Evolutionary conservation across 2,113 vertebrate genomes (phyloP).

Genomic region (Hirundichthys speculiger): DNA sequence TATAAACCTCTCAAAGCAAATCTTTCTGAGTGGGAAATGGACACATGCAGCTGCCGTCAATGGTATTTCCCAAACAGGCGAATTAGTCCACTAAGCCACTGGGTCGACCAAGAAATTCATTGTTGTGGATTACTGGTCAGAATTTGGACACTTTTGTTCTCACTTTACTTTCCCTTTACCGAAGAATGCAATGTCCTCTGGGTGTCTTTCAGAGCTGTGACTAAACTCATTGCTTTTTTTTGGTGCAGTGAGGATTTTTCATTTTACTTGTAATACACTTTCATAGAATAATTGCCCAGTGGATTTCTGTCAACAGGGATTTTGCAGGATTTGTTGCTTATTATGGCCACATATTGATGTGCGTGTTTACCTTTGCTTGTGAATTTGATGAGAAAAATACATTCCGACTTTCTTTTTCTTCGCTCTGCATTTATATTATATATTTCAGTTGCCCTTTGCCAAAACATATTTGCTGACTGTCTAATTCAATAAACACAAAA

Average conservation of each 20-base stretch:
- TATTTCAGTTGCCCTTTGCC: too few species aligned
- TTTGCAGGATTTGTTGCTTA: slow-evolving; percentile 1
- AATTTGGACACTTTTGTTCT: slow-evolving; percentile 54
- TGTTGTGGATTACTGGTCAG: slow-evolving; percentile 65
- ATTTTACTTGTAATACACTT: slow-evolving; percentile 15
- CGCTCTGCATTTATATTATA: too few species aligned
- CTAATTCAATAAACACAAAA: too few species aligned
- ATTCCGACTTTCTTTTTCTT: too few species aligned
- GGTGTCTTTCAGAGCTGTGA: too few species aligned
- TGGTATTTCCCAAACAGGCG: slow-evolving; percentile 59
- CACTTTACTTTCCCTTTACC: slow-evolving; percentile 33
- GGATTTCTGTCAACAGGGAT: background rate
- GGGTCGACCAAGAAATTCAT: slow-evolving; percentile 57
- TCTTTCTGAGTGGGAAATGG: slow-evolving; percentile 57
- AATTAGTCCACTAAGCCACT: slow-evolving; percentile 60
- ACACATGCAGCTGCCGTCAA: slow-evolving; percentile 51
- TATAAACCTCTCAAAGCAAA: slow-evolving; percentile 53
- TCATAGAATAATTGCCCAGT: background rate
- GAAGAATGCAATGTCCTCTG: slow-evolving; percentile 27
- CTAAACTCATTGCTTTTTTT: slow-evolving; percentile 9
- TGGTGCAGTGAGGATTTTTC: background rate
- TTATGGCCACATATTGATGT: background rate
- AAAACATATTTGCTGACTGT: too few species aligned
- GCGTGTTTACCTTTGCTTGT: too few species aligned
- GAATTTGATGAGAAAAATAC: too few species aligned